Conservation (phyloP, 1,140 invertebrate genomes). For the Saccostrea cuccullata region DNA sequence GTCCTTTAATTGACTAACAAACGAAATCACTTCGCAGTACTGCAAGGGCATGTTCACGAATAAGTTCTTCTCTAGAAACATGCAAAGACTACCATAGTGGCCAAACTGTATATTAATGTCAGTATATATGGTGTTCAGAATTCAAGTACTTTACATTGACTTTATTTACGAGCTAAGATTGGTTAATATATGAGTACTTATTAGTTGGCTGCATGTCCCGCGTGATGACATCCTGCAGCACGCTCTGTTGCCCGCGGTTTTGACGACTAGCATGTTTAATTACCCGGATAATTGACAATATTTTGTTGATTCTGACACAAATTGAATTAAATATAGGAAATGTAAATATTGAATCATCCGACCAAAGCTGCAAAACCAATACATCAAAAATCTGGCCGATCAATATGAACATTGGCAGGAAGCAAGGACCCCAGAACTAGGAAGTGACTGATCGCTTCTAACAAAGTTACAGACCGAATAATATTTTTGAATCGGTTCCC, state of each 20-base stretch:
- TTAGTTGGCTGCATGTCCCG: neutral
- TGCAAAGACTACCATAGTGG: too few species aligned
- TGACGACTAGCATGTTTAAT: neutral
- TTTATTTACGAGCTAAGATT: neutral
- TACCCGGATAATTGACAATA: conserved; percentile 27
- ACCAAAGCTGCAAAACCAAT: conserved; percentile 12
- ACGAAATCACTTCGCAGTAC: too few species aligned
- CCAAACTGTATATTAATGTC: too few species aligned
- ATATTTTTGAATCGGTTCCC: neutral
- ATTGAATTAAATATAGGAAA: conserved; percentile 38
- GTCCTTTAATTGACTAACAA: too few species aligned
- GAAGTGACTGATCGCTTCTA: neutral
- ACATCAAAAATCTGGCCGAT: neutral
- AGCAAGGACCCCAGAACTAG: neutral
- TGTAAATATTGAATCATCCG: conserved; percentile 33
- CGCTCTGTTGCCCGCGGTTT: conserved; percentile 13
- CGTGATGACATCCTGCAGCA: neutral
- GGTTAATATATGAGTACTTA: neutral
- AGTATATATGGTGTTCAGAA: too few species aligned
- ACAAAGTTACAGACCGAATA: conserved; percentile 1
- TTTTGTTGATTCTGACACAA: conserved; percentile 31
- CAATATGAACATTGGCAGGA: neutral
- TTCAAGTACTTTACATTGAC: neutral
- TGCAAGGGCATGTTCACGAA: too few species aligned
- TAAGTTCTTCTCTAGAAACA: too few species aligned